A percentile compares a stretch with the other conserved stretches of the same genome.
Evolutionary conservation across 2,888 invertebrate genomes (phyloP).

Genomic region (Apodemia duryi): DNA sequence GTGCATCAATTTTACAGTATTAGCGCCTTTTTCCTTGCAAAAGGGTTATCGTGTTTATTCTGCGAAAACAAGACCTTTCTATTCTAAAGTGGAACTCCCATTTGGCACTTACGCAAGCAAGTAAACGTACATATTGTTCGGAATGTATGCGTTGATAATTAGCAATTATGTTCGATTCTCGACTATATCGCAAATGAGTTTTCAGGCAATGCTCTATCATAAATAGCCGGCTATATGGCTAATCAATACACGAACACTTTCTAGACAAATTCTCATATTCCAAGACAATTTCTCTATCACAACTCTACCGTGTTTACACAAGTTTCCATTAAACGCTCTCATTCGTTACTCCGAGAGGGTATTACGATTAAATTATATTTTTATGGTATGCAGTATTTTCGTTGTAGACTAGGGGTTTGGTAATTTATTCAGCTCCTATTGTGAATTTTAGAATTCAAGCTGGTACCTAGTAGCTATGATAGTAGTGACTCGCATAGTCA

Average conservation of each 20-base stretch:
- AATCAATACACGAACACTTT: neutral
- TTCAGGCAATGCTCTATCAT: neutral
- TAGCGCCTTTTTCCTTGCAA: neutral
- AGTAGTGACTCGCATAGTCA: too few species aligned
- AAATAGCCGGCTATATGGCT: neutral
- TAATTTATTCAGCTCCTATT: too few species aligned
- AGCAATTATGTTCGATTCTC: constrained; percentile 11
- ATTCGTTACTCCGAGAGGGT: too few species aligned
- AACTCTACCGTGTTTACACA: too few species aligned
- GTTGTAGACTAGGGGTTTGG: too few species aligned
- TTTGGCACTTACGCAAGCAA: constrained; percentile 42
- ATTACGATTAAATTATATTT: too few species aligned
- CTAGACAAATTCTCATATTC: neutral
- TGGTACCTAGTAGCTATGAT: too few species aligned
- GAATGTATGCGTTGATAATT: constrained; percentile 22
- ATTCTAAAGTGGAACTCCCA: constrained; percentile 32
- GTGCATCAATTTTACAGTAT: neutral
- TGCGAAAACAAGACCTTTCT: neutral
- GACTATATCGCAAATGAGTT: neutral
- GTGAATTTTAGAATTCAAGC: too few species aligned
- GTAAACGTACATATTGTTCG: constrained; percentile 37
- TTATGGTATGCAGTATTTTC: too few species aligned
- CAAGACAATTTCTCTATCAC: too few species aligned
- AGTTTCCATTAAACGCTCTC: too few species aligned
- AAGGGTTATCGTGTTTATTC: neutral